Evolutionary conservation across 2,888 invertebrate genomes (phyloP).

Genomic region (Erebia ligea): DNA sequence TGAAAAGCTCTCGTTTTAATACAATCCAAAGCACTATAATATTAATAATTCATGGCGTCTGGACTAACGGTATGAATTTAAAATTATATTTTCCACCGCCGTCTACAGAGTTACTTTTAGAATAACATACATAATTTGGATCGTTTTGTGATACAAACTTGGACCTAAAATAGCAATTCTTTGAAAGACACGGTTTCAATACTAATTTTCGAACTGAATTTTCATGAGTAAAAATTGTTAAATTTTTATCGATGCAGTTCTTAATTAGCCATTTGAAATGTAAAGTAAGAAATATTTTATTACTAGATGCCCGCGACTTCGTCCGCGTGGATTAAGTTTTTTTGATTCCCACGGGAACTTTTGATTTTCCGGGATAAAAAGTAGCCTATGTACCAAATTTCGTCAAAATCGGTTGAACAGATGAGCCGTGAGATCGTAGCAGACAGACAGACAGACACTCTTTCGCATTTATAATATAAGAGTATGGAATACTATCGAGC

Average conservation of each 20-base stretch:
- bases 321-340: no score
- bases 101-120: conserved; percentile 2
- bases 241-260: not conserved
- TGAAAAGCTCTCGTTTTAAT: not conserved
- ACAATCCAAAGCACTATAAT: not conserved
- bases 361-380: no score
- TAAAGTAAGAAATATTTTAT: no score
- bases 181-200: not conserved
- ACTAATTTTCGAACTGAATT: not conserved
- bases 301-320: no score
- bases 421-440: no score
- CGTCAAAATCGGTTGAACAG: no score
- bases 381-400: no score
- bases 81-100: not conserved
- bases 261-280: not conserved
- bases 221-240: not conserved
- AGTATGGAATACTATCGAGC: no score
- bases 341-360: no score
- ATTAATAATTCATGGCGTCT: not conserved
- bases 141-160: not conserved
- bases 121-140: not conserved
- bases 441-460: no score
- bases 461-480: no score
- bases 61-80: not conserved
- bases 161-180: not conserved